Evolutionary conservation across 2,888 invertebrate species (phyloP), one percentile per base, ranked within the genome.

Genomic region (Apamea anceps): DNA sequence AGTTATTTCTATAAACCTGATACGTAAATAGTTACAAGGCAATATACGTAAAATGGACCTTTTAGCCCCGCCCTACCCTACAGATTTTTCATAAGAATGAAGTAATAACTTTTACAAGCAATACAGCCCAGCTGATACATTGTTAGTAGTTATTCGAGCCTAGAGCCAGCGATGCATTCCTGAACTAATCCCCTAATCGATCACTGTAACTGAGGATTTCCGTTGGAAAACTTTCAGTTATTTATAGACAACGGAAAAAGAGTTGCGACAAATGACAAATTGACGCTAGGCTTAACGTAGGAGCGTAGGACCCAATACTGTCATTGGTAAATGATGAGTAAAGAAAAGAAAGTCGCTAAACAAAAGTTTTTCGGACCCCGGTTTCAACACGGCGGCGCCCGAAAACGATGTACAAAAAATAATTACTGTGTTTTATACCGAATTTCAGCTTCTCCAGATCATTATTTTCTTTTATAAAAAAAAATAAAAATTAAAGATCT

Each of bases 201-300:
- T 85, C 85, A 87, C 75, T 75, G 85, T 77, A 25, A 67, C 80
- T 37, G 66, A 62, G 85, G 75, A 60, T 80, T 77, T 67, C 72
- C n/a, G 84, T 79, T 84, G 65, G 87, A 84, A 84, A 87, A 84
- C 75, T 82, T 60, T 42, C 42, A 72, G 68, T 80, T 80, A 87
- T 87, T 84, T 85, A 84, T 74, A 77, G 87, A 42, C 62, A 51
- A 60, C 21, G 13, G 28, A 37, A 77, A 85, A 85, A 83, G 60
- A 67, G 62, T 72, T 75, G 37, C 25, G 48, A 66, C 83, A 72
- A 82, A 82, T 82, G 66, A 68, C 32, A 71, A 72, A 86, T 86
- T 74, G 82, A 65, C 54, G 77, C 71, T 82, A 72, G 60, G 87
- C 78, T 82, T 65, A 63, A 37, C 51, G 25, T 60, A 42, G 42